Evolutionary conservation across 2,797 vertebrate species (phyloP).

Genomic region (Champsocephalus esox): DNA sequence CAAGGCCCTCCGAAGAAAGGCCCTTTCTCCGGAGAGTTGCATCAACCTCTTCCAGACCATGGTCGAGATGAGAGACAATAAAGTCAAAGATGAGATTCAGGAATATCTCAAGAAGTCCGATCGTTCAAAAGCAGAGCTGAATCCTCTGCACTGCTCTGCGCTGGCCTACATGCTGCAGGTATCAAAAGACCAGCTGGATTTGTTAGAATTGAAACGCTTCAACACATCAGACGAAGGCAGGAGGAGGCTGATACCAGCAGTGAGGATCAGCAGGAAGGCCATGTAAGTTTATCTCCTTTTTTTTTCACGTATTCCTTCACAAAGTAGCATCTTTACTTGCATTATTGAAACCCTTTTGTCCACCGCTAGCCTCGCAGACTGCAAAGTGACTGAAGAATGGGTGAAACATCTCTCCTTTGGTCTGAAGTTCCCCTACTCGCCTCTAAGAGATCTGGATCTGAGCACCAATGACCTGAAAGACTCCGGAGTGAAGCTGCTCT

Average conservation of each 20-base stretch:
- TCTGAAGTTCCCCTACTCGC: conserved; percentile 33
- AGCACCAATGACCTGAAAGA: conserved; percentile 66
- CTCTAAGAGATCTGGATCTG: conserved; percentile 53
- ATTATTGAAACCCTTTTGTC: neutral
- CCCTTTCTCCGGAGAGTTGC: conserved; percentile 44
- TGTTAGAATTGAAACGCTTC: conserved; percentile 62
- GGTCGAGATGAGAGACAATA: conserved; percentile 70
- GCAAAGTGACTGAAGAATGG: conserved; percentile 46
- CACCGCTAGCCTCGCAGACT: conserved; percentile 51
- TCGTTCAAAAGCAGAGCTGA: conserved; percentile 18
- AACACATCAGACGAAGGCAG: conserved; percentile 64
- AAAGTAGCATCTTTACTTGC: neutral
- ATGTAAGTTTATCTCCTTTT: conserved; percentile 37
- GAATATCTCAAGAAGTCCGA: conserved; percentile 38
- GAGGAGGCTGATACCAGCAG: conserved; percentile 62
- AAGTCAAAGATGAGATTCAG: conserved; percentile 59
- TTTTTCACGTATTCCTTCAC: neutral
- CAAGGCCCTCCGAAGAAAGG: conserved; percentile 49
- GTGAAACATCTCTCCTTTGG: conserved; percentile 31
- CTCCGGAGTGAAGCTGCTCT: conserved; percentile 44
- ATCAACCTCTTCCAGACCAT: conserved; percentile 60
- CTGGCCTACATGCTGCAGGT: conserved; percentile 64
- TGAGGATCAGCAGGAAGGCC: conserved; percentile 60
- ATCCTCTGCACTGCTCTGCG: conserved; percentile 60
- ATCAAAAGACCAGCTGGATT: conserved; percentile 8